Evolutionary conservation across 2,888 invertebrate species (phyloP), one percentile per base, ranked within the genome.

Genomic region (Caenorhabditis doughertyi): DNA sequence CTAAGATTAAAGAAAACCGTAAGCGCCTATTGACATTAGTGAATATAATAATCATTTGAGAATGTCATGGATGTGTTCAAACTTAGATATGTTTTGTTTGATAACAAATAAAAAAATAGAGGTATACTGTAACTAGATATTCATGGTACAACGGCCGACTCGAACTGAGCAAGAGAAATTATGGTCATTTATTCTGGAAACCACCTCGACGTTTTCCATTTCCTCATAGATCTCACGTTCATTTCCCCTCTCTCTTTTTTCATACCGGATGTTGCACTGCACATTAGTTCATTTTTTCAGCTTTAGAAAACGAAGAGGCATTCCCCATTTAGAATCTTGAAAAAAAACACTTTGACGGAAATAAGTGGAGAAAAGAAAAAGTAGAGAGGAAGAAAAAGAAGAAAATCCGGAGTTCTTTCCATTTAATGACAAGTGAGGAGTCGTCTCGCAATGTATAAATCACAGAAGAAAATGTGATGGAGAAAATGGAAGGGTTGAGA

Each of bases 381-480:
- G 27, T 25, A 4, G 53, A 9, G 55, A 49, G n/a, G 27, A 44
- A 27, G 39, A 44, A 47, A 18, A 0, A n/a, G n/a, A 9, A 23
- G n/a, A 44, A 29, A 32, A 25, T 32, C 1, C 18, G 58, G 39
- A 39, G 58, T 25, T 25, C 25, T 25, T 11, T 25, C 25, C 13
- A 49, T 13, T 23, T 21, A 49, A 49, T 21, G 58, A 58, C 35
- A 39, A 5, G 58, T 21, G 8, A 25, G 13, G 56, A n/a, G 18
- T 44, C 27, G n/a, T 42, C 27, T 21, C n/a, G 1, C 25, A 23
- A 44, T n/a, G 23, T n/a, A 62, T 62, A 53, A 67, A 53, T 67
- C 35, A 67, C 51, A 23, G 53, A 51, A 51, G 65, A 51, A 67
- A 49, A 60, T 47, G 29, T 13, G 51, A 13, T 9, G 29, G 8